These are phyloP conservation scores for Parotocinclus haroldoi DNA, from an alignment of 2,797 vertebrate species.

Conservation along the genomic window DNA sequence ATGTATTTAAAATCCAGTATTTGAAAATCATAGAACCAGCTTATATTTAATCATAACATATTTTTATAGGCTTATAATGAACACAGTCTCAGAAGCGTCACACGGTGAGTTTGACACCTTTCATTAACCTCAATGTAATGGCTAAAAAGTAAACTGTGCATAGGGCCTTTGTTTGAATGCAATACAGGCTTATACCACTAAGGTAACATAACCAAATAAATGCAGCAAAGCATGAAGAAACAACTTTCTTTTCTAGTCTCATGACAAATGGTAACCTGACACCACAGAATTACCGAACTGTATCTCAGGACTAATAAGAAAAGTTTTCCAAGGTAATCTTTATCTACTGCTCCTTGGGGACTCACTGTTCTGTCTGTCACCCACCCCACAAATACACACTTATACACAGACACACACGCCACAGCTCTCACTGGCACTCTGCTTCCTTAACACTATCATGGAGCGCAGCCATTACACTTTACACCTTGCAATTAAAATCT, in stretches of 20 bases:
- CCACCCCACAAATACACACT: constrained; percentile 61
- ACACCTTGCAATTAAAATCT: constrained; percentile 94
- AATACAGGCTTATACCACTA: constrained; percentile 55
- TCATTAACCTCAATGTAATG: constrained; percentile 40
- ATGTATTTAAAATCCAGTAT: constrained; percentile 14
- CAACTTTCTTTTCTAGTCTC: constrained; percentile 72
- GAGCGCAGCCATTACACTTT: constrained; percentile 93
- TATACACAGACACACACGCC: constrained; percentile 23
- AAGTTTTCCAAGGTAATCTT: constrained; percentile 92
- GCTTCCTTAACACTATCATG: constrained; percentile 88
- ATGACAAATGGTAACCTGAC: constrained; percentile 88
- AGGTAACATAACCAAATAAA: constrained; percentile 75
- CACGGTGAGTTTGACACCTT: constrained; percentile 43
- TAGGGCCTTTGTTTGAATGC: constrained; percentile 56
- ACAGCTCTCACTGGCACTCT: constrained; percentile 79
- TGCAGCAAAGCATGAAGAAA: constrained; percentile 69
- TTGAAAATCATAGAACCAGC: constrained; percentile 52
- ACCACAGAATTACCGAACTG: constrained; percentile 95
- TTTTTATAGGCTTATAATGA: constrained; percentile 59
- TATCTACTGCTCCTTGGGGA: constrained; percentile 91
- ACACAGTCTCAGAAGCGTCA: constrained; percentile 50
- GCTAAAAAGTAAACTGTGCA: constrained; percentile 50
- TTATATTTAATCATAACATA: constrained; percentile 60
- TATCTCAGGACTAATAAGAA: constrained; percentile 98
- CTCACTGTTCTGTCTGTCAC: constrained; percentile 89